Evolutionary conservation across 2,797 vertebrate species (phyloP), one percentile per base, ranked within the genome.

Genomic region (Oryzias dopingdopingensis): DNA sequence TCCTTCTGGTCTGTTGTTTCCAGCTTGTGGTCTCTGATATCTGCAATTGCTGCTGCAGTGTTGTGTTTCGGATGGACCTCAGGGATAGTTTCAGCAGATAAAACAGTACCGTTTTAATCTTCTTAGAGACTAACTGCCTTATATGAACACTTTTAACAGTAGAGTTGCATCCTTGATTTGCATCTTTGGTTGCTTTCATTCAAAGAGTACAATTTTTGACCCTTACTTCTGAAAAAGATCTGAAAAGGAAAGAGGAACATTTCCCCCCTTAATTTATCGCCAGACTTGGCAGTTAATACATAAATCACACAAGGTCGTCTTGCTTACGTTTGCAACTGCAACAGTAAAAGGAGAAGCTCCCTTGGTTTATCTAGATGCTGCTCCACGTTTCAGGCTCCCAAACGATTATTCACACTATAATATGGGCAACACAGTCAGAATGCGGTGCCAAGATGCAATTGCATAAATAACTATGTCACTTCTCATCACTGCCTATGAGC

Each of bases 281-380:
- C 70, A 71, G 53, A 62, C 46, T 41, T 41, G 49, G 55, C 59
- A 61, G 53, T 51, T 76, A 52, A 80, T 78, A 74, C 71, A 82
- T 77, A 81, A 86, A 81, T 82, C 72, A 81, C 63, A 63, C 79
- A 82, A 86, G 72, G 77, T 80, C 72, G 73, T 71, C 20, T 61
- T 70, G 46, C 59, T 65, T 13, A 76, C 72, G 72, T 66, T 56
- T 74, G 68, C 65, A 76, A 63, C 59, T 57, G 62, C 72, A 72
- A 72, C n/a, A 81, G 69, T 70, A 74, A 45, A 59, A 76, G 55
- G 47, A 62, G 60, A 57, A 6, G 41, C 61, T 22, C 54, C 58
- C 7, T 5, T 62, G 37, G 70, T 70, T 78, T 66, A 66, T 81
- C 82, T 72, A 67, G 75, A 74, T 50, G 59, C 62, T 40, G 58